A percentile compares a stretch with the other conserved stretches of the same genome.
Conservation (phyloP, 2,113 vertebrate species). For the Oophaga pumilio region DNA sequence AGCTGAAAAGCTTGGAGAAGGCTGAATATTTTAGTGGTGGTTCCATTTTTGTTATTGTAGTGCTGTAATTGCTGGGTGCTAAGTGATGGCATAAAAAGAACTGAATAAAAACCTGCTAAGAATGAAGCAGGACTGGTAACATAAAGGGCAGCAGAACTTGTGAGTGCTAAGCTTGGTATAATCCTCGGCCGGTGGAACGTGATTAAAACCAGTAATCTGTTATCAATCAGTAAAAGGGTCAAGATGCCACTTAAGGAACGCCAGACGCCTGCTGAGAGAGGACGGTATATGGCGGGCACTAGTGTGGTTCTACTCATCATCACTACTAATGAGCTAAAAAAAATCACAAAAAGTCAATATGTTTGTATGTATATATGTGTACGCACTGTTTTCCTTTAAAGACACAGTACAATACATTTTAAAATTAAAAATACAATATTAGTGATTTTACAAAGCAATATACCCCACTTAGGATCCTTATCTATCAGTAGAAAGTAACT, state of each 20-base stretch:
- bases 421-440: too few species aligned
- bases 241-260: neutral
- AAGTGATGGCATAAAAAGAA: conserved; percentile 50
- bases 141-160: conserved; percentile 1
- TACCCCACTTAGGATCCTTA: too few species aligned
- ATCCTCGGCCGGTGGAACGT: conserved; percentile 38
- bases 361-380: too few species aligned
- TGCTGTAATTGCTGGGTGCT: conserved; percentile 44
- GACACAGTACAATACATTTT: too few species aligned
- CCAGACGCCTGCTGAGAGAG: neutral
- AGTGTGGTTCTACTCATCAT: neutral
- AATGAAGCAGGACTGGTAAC: conserved; percentile 19
- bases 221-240: conserved; percentile 48
- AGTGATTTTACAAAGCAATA: too few species aligned
- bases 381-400: too few species aligned
- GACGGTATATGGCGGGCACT: neutral
- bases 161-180: conserved; percentile 26
- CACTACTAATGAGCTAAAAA: too few species aligned
- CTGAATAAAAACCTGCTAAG: conserved; percentile 23
- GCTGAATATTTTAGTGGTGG: conserved; percentile 15
- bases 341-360: too few species aligned
- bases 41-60: conserved; percentile 36
- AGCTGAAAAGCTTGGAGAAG: conserved; percentile 2
- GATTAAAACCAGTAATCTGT: conserved; percentile 41
- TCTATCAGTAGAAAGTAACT: too few species aligned